Evolutionary conservation across 2,113 vertebrate genomes (phyloP).

Genomic region (Paradisaea rubra): DNA sequence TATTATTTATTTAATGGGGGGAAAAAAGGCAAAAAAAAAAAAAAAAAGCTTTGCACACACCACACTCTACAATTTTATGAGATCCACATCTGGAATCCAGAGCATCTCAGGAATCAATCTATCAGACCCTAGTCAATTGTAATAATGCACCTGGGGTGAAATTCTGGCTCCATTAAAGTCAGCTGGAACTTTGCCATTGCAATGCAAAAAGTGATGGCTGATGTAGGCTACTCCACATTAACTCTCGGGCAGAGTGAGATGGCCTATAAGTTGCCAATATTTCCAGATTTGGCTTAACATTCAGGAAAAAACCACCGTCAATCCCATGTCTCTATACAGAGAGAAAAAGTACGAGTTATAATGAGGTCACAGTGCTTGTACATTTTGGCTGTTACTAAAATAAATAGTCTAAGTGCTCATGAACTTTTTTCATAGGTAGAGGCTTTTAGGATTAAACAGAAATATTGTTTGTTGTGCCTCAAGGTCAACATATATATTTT

Average conservation of each 20-base stretch:
- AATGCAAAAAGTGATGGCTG: constrained; percentile 52
- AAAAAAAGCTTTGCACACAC: not conserved
- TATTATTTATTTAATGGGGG: not conserved
- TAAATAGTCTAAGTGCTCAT: not conserved
- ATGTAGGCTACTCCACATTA: constrained; percentile 34
- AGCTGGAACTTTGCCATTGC: constrained; percentile 48
- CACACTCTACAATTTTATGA: constrained; percentile 29
- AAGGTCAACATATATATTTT: not conserved
- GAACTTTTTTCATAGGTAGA: constrained; percentile 14
- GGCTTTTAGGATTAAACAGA: constrained; percentile 34
- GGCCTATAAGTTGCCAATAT: not conserved
- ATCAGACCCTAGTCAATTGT: constrained; percentile 57
- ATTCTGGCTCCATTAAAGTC: constrained; percentile 53
- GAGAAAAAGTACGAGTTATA: constrained; percentile 23
- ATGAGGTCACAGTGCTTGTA: not conserved
- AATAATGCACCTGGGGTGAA: constrained; percentile 62
- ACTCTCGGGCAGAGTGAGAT: not conserved
- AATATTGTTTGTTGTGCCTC: constrained; percentile 19
- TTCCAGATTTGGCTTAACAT: constrained; percentile 22
- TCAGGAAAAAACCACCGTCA: not conserved
- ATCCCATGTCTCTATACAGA: not conserved
- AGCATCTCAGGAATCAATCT: constrained; percentile 66
- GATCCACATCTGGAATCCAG: constrained; percentile 64
- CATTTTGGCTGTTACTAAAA: not conserved
- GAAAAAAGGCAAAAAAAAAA: fast-evolving